phyloP scores from a whole-genome alignment of 2,888 invertebrate species.

The Drosophila quinaria region DNA sequence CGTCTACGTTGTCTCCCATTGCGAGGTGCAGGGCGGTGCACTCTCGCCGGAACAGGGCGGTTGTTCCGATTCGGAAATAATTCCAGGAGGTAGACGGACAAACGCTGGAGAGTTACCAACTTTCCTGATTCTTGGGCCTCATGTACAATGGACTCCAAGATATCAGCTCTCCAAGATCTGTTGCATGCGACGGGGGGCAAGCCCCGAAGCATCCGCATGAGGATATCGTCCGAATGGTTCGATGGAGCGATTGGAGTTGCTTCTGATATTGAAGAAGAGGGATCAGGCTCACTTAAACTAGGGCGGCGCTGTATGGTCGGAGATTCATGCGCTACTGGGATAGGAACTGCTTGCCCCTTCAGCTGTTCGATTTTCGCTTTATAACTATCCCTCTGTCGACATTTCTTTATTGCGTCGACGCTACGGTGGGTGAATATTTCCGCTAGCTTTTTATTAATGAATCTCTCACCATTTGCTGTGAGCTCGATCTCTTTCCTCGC shows the following conservation, averaged over 20 bases:
- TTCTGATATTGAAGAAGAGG: background rate
- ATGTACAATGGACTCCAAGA: conserved; percentile 17
- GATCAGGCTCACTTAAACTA: conserved; percentile 9
- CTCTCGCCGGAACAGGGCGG: conserved; percentile 9
- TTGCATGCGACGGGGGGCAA: conserved; percentile 5
- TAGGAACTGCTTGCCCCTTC: conserved; percentile 6
- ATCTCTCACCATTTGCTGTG: conserved; percentile 19
- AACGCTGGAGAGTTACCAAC: conserved; percentile 20
- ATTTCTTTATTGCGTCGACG: too few relatives aligned
- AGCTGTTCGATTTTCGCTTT: conserved; percentile 18
- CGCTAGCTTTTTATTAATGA: conserved; percentile 17
- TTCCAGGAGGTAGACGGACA: conserved; percentile 12
- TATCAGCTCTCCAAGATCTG: conserved; percentile 7
- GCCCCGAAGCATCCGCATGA: background rate
- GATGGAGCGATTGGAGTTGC: background rate
- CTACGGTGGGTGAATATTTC: conserved; percentile 1
- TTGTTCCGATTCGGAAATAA: conserved; percentile 16
- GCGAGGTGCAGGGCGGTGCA: conserved; percentile 5
- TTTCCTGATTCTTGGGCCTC: background rate
- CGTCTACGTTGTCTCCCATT: conserved; percentile 16
- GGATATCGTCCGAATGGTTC: conserved; percentile 1
- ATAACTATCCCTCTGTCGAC: conserved; percentile 20
- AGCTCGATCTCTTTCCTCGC: conserved; percentile 12
- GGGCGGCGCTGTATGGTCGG: conserved; percentile 28
- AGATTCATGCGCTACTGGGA: conserved; percentile 13